Conservation (phyloP, 2,797 vertebrate genomes). For the Apodemus agrarius region DNA sequence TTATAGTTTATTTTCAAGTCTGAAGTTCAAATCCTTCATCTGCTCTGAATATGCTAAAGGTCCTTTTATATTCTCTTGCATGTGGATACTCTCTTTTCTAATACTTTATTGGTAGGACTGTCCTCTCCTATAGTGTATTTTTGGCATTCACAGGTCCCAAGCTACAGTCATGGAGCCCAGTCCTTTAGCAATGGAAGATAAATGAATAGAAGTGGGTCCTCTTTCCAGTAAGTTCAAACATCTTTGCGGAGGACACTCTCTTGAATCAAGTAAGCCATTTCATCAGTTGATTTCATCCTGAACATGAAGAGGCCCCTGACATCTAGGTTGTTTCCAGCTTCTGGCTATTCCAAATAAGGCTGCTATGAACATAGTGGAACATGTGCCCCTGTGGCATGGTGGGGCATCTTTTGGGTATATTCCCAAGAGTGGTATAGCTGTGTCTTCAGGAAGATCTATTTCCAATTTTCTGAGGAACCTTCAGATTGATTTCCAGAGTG, state of each 20-base stretch:
- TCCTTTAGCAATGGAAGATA: constrained; percentile 88
- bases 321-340: no score
- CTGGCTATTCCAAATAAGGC: no score
- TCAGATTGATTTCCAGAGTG: no score
- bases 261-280: background rate
- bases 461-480: no score
- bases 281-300: background rate
- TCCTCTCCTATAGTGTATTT: background rate
- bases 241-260: background rate
- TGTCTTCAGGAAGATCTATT: no score
- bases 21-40: background rate
- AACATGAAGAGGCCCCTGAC: background rate
- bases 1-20: background rate
- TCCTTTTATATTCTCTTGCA: background rate
- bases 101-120: background rate
- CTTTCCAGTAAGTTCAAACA: background rate
- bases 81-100: background rate
- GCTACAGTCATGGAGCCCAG: constrained; percentile 94
- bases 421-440: no score
- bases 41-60: background rate
- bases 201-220: background rate
- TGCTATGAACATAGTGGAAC: no score
- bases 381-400: no score
- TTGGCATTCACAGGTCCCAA: constrained; percentile 89
- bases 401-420: no score